phyloP scores from a whole-genome alignment of 2,888 invertebrate genomes.

The Cosmia pyralina region DNA sequence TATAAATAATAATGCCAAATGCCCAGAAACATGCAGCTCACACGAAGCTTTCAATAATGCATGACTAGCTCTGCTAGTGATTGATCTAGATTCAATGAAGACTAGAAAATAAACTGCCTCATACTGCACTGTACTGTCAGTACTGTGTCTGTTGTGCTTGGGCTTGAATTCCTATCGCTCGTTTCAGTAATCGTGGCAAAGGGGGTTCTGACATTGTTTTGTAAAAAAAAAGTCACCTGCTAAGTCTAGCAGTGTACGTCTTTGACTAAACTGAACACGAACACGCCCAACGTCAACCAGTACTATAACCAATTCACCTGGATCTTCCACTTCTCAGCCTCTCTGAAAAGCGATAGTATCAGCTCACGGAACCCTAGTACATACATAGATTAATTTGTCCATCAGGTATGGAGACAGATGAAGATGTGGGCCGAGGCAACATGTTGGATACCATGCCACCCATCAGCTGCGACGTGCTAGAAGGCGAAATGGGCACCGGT shows the following conservation, averaged over 20 bases:
- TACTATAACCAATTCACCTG: neutral
- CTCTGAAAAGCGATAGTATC: neutral
- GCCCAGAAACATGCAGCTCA: neutral
- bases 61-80: neutral
- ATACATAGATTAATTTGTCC: constrained; percentile 9
- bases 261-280: neutral
- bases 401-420: constrained; percentile 82
- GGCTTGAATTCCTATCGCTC: neutral
- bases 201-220: too few species aligned
- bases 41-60: neutral
- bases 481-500: constrained; percentile 78
- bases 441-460: constrained; percentile 85
- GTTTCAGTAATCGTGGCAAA: constrained; percentile 1
- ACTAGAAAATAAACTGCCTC: constrained; percentile 5
- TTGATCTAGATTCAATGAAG: neutral
- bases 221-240: neutral
- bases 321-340: neutral
- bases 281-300: neutral
- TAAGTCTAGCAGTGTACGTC: neutral
- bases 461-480: constrained; percentile 79
- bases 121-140: too few species aligned
- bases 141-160: too few species aligned
- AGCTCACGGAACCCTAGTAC: neutral
- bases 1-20: neutral
- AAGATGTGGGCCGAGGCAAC: constrained; percentile 77